Base-by-base conservation (phyloP, 2,113 vertebrate genomes). In the Saguinus imperator region DNA sequence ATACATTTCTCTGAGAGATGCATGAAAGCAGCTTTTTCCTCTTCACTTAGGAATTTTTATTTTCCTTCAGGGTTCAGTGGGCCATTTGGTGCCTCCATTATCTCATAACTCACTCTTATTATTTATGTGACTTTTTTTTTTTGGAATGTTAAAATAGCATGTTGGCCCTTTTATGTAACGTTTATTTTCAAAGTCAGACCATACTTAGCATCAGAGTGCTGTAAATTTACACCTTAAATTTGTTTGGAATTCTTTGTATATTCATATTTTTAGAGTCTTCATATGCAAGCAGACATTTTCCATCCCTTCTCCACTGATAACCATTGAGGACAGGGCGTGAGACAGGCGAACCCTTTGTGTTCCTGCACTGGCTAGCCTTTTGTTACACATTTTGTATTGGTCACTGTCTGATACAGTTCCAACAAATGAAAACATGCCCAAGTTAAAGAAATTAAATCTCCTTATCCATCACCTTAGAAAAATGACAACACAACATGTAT, bases 91-190 rank as follows among this genome's bases (percentile, higher is more conserved):
- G 48, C n/a, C 12, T n/a, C 25, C 1, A 48, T 50, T n/a, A 58
- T 85, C 35, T 40, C 18, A 40, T 3, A 92, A 37, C 9, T 64
- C 75, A 43, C 29, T 75, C 37, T 66, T 48, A 52, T 14, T 86
- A 37, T 64, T 84, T 61, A 64, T 66, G n/a, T 35, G 50, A 16
- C 76, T 94, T 27, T 32, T 84, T 96, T 75, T n/a, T 73, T 96
- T 94, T 80, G 77, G 50, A 17, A 32, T 94, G 2, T 61, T 83
- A 82, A 79, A 7, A 61, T 45, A 86, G 13, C 1, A 1, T 27
- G 4, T 84, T 85, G 18, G 50, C 21, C 12, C 52, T 89, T 96
- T 81, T 32, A 9, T 12, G 45, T 50, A 64, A 85, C 29, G 95
- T 96, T 45, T 70, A 81, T 85, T 85, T 93, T 95, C 29, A 57